Conservation (phyloP, 2,888 invertebrate species). For the Synanthedon tipuliformis region DNA sequence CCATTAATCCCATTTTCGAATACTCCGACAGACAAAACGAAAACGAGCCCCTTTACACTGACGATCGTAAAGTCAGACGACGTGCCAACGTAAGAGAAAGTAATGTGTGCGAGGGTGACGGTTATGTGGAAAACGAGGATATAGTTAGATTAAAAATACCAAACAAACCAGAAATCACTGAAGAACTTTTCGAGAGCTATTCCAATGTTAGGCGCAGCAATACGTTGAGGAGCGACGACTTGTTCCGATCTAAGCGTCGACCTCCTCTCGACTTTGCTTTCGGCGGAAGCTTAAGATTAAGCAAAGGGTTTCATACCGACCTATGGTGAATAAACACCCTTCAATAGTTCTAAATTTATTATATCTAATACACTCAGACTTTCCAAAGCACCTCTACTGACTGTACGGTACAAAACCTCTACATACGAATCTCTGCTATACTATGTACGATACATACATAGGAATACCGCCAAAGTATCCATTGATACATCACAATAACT, state of each 20-base stretch:
- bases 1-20: constrained; percentile 73
- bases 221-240: constrained; percentile 51
- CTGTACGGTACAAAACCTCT: constrained; percentile 12
- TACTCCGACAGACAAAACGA: constrained; percentile 47
- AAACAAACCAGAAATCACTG: constrained; percentile 65
- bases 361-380: constrained; percentile 30
- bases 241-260: constrained; percentile 46
- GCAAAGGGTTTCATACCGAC: constrained; percentile 58
- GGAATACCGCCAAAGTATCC: constrained; percentile 16
- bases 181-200: constrained; percentile 66
- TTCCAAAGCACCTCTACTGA: constrained; percentile 37
- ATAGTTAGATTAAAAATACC: constrained; percentile 70
- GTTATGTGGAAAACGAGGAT: constrained; percentile 65
- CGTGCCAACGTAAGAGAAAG: constrained; percentile 49
- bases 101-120: constrained; percentile 49
- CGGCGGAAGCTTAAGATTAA: constrained; percentile 67
- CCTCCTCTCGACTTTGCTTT: constrained; percentile 48
- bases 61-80: constrained; percentile 29
- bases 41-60: constrained; percentile 39
- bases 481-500: constrained; percentile 21
- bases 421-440: constrained; percentile 29
- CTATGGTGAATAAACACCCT: constrained; percentile 49
- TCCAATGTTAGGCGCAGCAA: constrained; percentile 59
- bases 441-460: constrained; percentile 56
- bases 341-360: constrained; percentile 17